Base-by-base conservation (phyloP, 2,797 vertebrate genomes). In the Dromococcyx pavoninus region DNA sequence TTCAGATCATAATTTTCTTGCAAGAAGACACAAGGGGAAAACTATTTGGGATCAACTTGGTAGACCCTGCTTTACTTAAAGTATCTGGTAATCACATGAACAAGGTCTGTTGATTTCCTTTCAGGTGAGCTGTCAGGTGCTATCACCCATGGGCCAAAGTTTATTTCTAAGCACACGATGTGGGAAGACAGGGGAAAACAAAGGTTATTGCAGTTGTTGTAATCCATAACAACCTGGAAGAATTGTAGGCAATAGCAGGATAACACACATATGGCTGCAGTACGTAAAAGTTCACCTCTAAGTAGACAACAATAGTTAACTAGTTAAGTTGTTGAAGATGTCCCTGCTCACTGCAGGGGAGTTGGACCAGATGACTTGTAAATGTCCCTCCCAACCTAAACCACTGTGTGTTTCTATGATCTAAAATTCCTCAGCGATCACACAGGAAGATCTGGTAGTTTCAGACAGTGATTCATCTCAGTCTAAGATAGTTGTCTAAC, bases 391-490 rank as follows among this genome's bases (percentile, higher is more conserved):
- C 39, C 39, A 41, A 14, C 39, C 39, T 10, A 41, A 41, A 41
- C 39, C 39, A 41, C 39, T 41, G 14, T 14, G 41, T 14, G 10
- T 41, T 41, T 41, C 14, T 14, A 41, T 41, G 39, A 14, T 41
- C 94, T 51, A 60, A 89, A 61, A 6, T 62, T 75, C 19, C 33
- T n/a, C 53, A 74, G 50, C 10, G 27, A 81, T 61, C 37, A 50
- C 44, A 65, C 23, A 39, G 62, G 22, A 91, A 33, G 25, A 33
- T 72, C 2, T 19, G 7, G 66, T 35, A 50, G 33, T 62, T 95
- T 80, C 83, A 86, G 66, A 69, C 33, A n/a, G 46, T 86, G 88
- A 93, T 81, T 86, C 88, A 93, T 75, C 41, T 60, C 66, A 35
- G 0, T 27, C 58, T 81, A 50, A 35, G 62, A 69, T 10, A 79